Evolutionary conservation across 2,113 vertebrate genomes (phyloP), one percentile per base, ranked within the genome.

Genomic region (Coptodon rendalli): DNA sequence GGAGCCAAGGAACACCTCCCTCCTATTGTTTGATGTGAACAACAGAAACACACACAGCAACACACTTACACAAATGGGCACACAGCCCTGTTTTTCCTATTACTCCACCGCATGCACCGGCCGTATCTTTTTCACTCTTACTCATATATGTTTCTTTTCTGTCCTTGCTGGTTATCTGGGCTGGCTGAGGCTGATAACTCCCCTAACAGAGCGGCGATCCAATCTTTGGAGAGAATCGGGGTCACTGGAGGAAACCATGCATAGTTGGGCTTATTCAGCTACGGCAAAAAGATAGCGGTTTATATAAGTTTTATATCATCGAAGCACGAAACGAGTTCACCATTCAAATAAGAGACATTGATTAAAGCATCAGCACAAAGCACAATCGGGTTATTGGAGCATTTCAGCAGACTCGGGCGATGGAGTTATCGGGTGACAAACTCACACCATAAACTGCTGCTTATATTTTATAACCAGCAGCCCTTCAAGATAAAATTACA

Each of bases 111-210:
- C 63, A 61, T 22, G 14, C 13, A 45, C 68, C 71, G 56, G 87
- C 79, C 52, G 68, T 53, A 82, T 91, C 56, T 63, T 31, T 89
- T 87, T 87, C 81, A 53, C 73, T 83, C 84, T 13, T 11, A 29
- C 82, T 86, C 83, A 50, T 68, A 86, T 83, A 81, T 78, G 82
- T 89, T 87, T 81, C 68, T 80, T 79, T 24, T 89, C 76, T 71
- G 63, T 90, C 61, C 56, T 53, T 29, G 80, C 93, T 92, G 84
- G 90, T 93, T 92, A 91, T 94, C 90, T 78, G 66, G 56, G 56
- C 27, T 78, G 73, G 73, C 73, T 52, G 45, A 52, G 17, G 45
- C 73, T 78, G 73, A 78, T 78, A 78, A 78, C 73, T 78, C 73
- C 16, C 81, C 85, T 82, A 84, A 87, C 66, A 19, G 66, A 80